Evolutionary conservation across 2,113 vertebrate species (phyloP), one percentile per base, ranked within the genome.

Genomic region (Nothoprocta pentlandii): DNA sequence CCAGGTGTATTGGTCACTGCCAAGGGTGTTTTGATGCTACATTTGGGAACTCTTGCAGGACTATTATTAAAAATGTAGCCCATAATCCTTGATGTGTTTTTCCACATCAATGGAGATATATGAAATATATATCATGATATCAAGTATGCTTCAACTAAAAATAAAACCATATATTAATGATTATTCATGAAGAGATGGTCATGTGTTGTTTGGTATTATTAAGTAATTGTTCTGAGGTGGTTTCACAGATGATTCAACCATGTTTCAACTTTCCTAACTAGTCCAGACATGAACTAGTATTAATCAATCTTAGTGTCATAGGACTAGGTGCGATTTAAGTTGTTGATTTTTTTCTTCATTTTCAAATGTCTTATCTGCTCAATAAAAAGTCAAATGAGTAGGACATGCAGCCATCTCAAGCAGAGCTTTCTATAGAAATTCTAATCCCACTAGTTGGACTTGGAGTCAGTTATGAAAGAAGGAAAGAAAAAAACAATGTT

Each of bases 121-220:
- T 19, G 22, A 20, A 11, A 22, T 49, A 23, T 49, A 49, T 49
- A 49, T 32, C 2, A 46, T 63, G 12, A 16, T 41, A 20, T 63
- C 56, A 2, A 22, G 23, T 13, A 8, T 25, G 10, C 70, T 83
- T 53, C 34, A 70, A 30, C 26, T 74, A 5, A 61, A 76, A 68
- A 21, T 12, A 36, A 12, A 74, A 0, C 3, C 44, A 0, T 12
- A 10, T 2, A 0, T 11, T 44, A 54, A 42, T 32, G n/a, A 1
- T 2, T 61, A 87, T 49, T 82, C 68, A 34, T 17, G 36, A 28
- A 11, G 10, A 30, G 21, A 6, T 73, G 44, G 64, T 49, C 56
- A 77, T 62, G 10, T 11, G 34, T 30, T 36, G 19, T 34, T 10
- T 34, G 10, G 4, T 39, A 8, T 54, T 90, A 66, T 61, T 23